Evolutionary conservation across 2,113 vertebrate genomes (phyloP).

Genomic region (Rhinoderma darwinii): DNA sequence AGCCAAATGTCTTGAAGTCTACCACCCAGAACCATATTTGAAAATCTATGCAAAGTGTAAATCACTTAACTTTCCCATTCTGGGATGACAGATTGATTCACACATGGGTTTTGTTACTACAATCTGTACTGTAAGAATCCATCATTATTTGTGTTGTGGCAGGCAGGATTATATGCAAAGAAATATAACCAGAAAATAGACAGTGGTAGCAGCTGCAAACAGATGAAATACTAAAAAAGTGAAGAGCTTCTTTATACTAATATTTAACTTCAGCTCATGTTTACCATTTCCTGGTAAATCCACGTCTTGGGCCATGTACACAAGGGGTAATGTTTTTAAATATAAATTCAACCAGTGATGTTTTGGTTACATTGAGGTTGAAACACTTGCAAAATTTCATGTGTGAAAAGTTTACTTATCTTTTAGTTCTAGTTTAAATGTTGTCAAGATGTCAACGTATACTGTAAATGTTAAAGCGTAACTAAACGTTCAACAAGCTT

Average conservation of each 20-base stretch:
- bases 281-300: slow-evolving; percentile 41
- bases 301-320: not conserved
- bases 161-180: slow-evolving; percentile 44
- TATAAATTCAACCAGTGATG: not conserved
- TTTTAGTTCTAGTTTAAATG: no score
- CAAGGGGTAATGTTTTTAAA: not conserved
- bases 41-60: slow-evolving; percentile 36
- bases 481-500: no score
- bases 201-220: slow-evolving; percentile 49
- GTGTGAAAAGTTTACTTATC: no score
- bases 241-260: slow-evolving; percentile 50
- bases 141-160: slow-evolving; percentile 56
- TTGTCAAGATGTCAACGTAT: not conserved
- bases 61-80: slow-evolving; percentile 22
- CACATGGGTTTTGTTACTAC: slow-evolving; percentile 35
- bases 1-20: slow-evolving; percentile 37
- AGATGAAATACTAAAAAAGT: slow-evolving; percentile 23
- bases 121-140: slow-evolving; percentile 31
- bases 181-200: slow-evolving; percentile 34
- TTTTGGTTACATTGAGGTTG: not conserved
- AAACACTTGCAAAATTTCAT: not conserved
- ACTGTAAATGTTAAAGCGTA: not conserved
- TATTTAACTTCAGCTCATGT: slow-evolving; percentile 16
- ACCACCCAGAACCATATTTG: slow-evolving; percentile 46
- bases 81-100: slow-evolving; percentile 46